Conservation (phyloP, 1,140 invertebrate genomes). For the Nymphalis io region DNA sequence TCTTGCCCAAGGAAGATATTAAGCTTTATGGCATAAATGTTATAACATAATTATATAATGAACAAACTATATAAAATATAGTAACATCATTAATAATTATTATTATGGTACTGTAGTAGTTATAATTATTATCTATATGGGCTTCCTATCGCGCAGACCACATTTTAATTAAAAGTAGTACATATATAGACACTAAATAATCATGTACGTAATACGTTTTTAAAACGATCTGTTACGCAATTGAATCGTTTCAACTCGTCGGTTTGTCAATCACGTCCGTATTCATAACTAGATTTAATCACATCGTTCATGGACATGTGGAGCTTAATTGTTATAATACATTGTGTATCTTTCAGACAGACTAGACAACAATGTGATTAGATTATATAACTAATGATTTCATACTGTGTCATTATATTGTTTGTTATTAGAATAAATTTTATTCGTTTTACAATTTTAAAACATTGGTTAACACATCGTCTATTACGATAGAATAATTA, state of each 20-base stretch:
- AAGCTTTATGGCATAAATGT: no score
- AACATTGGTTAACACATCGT: no score
- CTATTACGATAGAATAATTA: no score
- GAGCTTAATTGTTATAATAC: not conserved
- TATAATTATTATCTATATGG: not conserved
- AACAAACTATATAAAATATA: no score
- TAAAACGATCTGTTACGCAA: slow-evolving; percentile 13
- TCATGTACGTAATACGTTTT: slow-evolving; percentile 11
- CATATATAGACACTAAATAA: not conserved
- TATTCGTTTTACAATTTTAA: no score
- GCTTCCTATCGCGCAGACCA: not conserved
- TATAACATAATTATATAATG: no score
- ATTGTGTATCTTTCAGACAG: not conserved
- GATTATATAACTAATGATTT: no score
- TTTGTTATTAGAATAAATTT: no score
- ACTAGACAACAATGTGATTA: no score
- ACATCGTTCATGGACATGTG: not conserved
- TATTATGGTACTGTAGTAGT: not conserved
- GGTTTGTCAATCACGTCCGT: slow-evolving; percentile 9
- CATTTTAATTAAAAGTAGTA: not conserved
- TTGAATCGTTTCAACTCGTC: slow-evolving; percentile 11
- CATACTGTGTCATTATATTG: no score
- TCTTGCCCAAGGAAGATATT: no score
- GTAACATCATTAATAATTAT: no score
- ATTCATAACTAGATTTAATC: slow-evolving; percentile 14